Evolutionary conservation across 2,888 invertebrate genomes (phyloP).

Genomic region (Merodon equestris): DNA sequence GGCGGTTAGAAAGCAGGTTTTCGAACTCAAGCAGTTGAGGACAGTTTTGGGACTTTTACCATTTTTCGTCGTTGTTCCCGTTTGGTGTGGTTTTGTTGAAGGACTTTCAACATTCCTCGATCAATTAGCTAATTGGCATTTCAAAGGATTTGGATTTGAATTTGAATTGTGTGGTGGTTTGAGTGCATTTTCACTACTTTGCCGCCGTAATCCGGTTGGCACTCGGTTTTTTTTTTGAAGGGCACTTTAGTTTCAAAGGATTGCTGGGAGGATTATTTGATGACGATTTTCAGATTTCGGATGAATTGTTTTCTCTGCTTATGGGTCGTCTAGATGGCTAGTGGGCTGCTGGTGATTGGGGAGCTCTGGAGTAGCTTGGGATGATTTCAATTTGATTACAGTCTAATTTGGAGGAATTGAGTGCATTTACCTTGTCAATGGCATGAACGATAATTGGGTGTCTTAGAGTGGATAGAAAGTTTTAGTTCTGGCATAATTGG

Average conservation of each 20-base stretch:
- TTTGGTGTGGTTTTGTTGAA: constrained; percentile 15
- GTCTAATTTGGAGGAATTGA: background rate
- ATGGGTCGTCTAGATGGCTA: constrained; percentile 12
- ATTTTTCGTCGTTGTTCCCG: constrained; percentile 11
- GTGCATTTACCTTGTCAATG: no score
- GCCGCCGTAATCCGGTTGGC: constrained; percentile 4
- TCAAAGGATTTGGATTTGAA: constrained; percentile 10
- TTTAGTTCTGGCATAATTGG: no score
- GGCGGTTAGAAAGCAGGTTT: constrained; percentile 17
- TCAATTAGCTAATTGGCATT: constrained; percentile 67
- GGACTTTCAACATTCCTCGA: constrained; percentile 56
- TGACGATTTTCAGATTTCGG: constrained; percentile 18
- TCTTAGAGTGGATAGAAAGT: no score
- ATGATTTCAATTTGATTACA: constrained; percentile 5
- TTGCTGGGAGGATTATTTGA: constrained; percentile 45
- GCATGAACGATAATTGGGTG: no score
- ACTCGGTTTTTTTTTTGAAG: background rate
- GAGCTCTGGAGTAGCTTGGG: constrained; percentile 10
- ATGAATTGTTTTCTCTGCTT: constrained; percentile 27
- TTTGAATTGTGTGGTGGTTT: background rate
- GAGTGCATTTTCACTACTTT: constrained; percentile 40
- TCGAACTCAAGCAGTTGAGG: constrained; percentile 33
- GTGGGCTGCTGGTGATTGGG: background rate
- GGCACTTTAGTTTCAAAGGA: constrained; percentile 59
- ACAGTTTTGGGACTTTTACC: constrained; percentile 52